Evolutionary conservation across 2,113 vertebrate species (phyloP), one percentile per base, ranked within the genome.

Genomic region (Platysternon megacephalum): DNA sequence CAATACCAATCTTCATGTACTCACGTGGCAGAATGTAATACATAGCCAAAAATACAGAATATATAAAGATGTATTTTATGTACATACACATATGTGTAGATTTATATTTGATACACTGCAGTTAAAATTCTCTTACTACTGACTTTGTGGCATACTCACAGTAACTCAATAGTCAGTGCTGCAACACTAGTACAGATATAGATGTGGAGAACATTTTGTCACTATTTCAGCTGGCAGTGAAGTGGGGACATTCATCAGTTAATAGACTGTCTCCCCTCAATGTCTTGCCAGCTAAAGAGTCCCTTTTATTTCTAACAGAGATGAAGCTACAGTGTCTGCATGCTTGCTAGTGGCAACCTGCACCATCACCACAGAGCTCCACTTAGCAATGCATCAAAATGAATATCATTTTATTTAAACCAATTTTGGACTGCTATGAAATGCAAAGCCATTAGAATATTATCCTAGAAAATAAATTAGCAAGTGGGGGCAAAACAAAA

Each of bases 81-180:
- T 26, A 83, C 53, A 74, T 21, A 56, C 29, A 87, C 91, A 80
- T 7, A 2, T 2, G 19, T 2, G 1, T 85, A 95, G 89, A 12
- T 17, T 39, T 51, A 28, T 6, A 89, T 22, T 42, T 56, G 56
- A 85, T 4, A 24, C 76, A 11, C 68, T 84, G 68, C 93, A 61
- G 1, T 42, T 65, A 76, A 91, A 94, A 87, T 79, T 91, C 42
- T 94, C 79, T 74, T 94, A 68, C 28, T 48, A 65, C 74, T 85
- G 1, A 17, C 78, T 93, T 90, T 61, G 84, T 48, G 68, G 55
- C 76, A 65, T 72, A 79, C 28, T 91, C 89, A 89, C 22, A 52
- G 87, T 87, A 97, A 98, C 82, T 93, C 79, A 88, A 89, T 55
- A 81, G 26, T 78, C 88, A 72, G 39, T 89, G 42, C 82, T 84